Conservation (phyloP, 2,797 vertebrate genomes). For the Argya squamiceps region DNA sequence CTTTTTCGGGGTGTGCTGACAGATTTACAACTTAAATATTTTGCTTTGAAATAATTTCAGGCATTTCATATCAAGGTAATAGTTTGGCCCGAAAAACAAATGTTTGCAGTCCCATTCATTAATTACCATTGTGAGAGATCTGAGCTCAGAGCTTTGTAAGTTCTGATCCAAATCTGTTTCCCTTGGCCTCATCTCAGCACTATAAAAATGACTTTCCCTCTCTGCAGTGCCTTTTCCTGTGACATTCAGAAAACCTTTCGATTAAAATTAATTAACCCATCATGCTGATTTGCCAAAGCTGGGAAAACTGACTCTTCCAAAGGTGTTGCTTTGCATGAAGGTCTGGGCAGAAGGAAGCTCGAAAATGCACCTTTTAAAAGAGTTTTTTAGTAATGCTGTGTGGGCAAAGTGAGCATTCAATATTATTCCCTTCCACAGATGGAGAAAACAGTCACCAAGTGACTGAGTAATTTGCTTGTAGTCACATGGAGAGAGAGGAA, state of each 20-base stretch:
- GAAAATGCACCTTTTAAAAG: not conserved
- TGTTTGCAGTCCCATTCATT: conserved; percentile 20
- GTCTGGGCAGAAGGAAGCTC: not conserved
- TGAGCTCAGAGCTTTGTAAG: not conserved
- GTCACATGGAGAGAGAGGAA: not conserved
- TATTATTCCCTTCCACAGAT: conserved; percentile 34
- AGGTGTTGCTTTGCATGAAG: not conserved
- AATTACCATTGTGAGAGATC: not conserved
- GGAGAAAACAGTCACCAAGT: conserved; percentile 47
- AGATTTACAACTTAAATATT: conserved; percentile 35
- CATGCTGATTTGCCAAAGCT: not conserved
- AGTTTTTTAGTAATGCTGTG: conserved; percentile 5
- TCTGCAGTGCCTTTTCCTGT: not conserved
- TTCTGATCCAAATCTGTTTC: conserved; percentile 30
- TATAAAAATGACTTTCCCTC: not conserved
- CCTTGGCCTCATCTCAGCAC: conserved; percentile 7
- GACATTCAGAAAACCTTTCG: not conserved
- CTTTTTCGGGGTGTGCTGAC: not conserved
- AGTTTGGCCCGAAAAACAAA: conserved; percentile 20
- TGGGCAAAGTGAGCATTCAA: conserved; percentile 63
- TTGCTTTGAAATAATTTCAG: conserved; percentile 1
- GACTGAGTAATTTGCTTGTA: conserved; percentile 28
- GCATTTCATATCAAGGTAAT: not conserved
- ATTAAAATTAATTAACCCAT: conserved; percentile 3
- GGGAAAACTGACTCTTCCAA: not conserved